These are phyloP conservation scores for Ichneumon xanthorius DNA, from an alignment of 2,888 invertebrate species.

Conservation along the genomic window DNA sequence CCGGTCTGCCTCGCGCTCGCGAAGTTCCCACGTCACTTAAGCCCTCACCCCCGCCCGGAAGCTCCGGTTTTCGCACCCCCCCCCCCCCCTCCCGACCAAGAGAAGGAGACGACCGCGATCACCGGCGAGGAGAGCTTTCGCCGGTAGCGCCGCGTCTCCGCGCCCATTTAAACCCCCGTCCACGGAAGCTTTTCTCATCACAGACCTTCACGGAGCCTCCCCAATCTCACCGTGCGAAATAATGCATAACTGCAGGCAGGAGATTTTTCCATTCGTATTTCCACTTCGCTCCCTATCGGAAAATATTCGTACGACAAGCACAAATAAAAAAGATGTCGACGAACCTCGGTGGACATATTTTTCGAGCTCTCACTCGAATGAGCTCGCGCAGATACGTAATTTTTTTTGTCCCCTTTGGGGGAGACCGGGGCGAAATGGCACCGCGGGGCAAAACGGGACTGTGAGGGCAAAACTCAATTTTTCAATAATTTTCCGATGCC, in stretches of 20 bases:
- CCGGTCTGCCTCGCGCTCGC: constrained; percentile 72
- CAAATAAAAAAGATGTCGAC: not conserved
- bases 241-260: constrained; percentile 9
- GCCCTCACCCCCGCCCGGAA: constrained; percentile 50
- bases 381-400: constrained; percentile 17
- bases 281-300: constrained; percentile 20
- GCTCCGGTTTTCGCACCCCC: constrained; percentile 37
- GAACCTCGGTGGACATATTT: constrained; percentile 23
- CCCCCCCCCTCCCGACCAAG: not conserved
- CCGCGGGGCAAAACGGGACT: too few relatives aligned
- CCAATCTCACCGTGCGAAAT: not conserved
- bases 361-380: constrained; percentile 53
- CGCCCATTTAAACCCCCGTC: constrained; percentile 5
- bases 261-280: constrained; percentile 39
- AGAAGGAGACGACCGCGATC: constrained; percentile 46
- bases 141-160: constrained; percentile 3
- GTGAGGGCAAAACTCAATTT: too few relatives aligned
- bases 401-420: constrained; percentile 7
- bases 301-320: constrained; percentile 18
- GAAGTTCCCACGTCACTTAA: constrained; percentile 80
- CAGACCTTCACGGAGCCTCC: not conserved
- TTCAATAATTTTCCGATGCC: too few relatives aligned
- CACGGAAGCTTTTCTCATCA: constrained; percentile 26
- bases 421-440: too few relatives aligned
- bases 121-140: constrained; percentile 28